Evolutionary conservation across 30 jellyfish, hydroid and myxozoan species (phyloP).

Genomic region (Hydra vulgaris): DNA sequence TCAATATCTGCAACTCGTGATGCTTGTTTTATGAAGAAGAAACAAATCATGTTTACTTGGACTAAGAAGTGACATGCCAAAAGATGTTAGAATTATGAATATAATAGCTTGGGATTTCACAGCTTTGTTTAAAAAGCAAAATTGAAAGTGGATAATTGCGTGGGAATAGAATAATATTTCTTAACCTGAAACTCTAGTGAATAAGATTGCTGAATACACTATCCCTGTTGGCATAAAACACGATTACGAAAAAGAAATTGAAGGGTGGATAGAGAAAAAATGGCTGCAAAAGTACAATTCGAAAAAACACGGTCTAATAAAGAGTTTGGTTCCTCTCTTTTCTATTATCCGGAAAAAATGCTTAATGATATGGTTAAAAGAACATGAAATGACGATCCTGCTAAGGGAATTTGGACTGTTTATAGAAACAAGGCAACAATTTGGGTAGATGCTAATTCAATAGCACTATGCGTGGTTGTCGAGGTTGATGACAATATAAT

Average conservation of each 20-base stretch:
- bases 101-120: background rate
- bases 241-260: background rate
- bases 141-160: background rate
- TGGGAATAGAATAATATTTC: background rate
- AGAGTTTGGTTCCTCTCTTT: too few relatives aligned
- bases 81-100: background rate
- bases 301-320: too few relatives aligned
- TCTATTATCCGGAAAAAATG: too few relatives aligned
- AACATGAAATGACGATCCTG: too few relatives aligned
- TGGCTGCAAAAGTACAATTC: background rate
- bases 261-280: background rate
- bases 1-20: background rate
- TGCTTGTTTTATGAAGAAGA: background rate
- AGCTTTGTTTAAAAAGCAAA: background rate
- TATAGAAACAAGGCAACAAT: too few relatives aligned
- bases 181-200: background rate
- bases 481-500: too few relatives aligned
- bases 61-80: background rate
- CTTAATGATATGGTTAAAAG: too few relatives aligned
- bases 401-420: too few relatives aligned
- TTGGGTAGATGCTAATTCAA: too few relatives aligned
- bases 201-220: background rate
- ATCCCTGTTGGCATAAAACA: background rate
- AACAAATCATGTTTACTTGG: background rate
- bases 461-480: too few relatives aligned